Base-by-base conservation (phyloP, 2,797 vertebrate species). In the Novumbra hubbsi region DNA sequence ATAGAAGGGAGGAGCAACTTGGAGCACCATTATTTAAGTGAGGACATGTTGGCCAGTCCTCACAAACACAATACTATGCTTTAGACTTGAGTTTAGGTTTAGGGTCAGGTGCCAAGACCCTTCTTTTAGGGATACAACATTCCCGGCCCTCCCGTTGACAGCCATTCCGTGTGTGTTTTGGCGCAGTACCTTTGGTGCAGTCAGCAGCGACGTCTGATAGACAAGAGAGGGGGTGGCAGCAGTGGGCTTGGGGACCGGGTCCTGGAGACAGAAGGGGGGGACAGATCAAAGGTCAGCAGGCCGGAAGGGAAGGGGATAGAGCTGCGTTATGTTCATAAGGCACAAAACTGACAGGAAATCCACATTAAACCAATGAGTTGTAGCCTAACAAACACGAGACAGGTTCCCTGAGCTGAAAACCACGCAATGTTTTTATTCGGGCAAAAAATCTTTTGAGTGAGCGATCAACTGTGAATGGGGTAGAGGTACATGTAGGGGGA, bases 161-260 rank as follows among this genome's bases (percentile, higher is more conserved):
- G 34, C 34, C 8, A 57, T 17, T 57, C 17, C n/a, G 32, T 8
- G 45, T 28, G 62, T 52, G 52, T 32, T 27, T 24, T 57, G 21
- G 64, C 34, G 57, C 15, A 17, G 38, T 84, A 93, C 93, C 91
- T 94, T 93, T 83, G 89, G 91, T 30, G 87, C 74, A 65, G 71
- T 86, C 75, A 91, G 74, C 1, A 81, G 68, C 34, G 89, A 85
- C 73, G 91, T 81, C 76, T 88, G 90, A 77, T 84, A 88, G 57
- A 79, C 69, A 32, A 87, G 82, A 78, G 90, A 84, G 69, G 83
- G 84, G 83, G 90, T 69, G 0, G 52, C 75, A 0, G 73, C 80
- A 0, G 66, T 76, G 52, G 78, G 50, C 77, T 87, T 92, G 0
- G 21, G 21, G 55, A 83, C 73, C 50, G 78, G 78, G 69, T 93